Evolutionary conservation across 2,113 vertebrate genomes (phyloP).

Genomic region (Lampris megalopsis): DNA sequence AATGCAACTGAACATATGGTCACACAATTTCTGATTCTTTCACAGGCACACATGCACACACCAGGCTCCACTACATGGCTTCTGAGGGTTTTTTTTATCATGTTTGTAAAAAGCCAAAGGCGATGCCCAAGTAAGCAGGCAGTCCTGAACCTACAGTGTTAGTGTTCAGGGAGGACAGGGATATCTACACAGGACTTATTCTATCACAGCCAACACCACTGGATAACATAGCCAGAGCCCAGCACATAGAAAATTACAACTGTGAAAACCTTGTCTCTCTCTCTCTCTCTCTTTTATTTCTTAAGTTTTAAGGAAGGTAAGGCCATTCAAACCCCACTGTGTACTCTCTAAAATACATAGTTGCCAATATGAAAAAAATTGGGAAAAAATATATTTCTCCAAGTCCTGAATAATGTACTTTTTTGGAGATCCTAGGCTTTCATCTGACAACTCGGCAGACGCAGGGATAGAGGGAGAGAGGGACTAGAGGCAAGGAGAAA

Average conservation of each 20-base stretch:
- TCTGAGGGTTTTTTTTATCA: slow-evolving; percentile 23
- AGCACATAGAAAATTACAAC: slow-evolving; percentile 53
- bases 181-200: slow-evolving; percentile 58
- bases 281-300: slow-evolving; percentile 37
- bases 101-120: slow-evolving; percentile 6
- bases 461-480: background rate
- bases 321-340: slow-evolving; percentile 13
- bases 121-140: background rate
- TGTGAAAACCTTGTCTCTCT: slow-evolving; percentile 49
- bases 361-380: slow-evolving; percentile 19
- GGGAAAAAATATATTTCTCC: background rate
- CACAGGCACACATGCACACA: background rate
- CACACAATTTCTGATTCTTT: background rate
- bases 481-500: background rate
- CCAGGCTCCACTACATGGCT: background rate
- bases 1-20: background rate
- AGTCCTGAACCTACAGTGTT: slow-evolving; percentile 37
- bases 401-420: slow-evolving; percentile 27
- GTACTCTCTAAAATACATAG: background rate
- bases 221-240: slow-evolving; percentile 58
- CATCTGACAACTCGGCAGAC: slow-evolving; percentile 38
- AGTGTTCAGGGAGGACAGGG: slow-evolving; percentile 56
- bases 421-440: slow-evolving; percentile 31
- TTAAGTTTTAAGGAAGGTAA: slow-evolving; percentile 42
- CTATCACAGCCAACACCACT: slow-evolving; percentile 57